These are phyloP conservation scores for Galaxias olidus DNA, from an alignment of 2,797 vertebrate species.

Conservation along the genomic window DNA sequence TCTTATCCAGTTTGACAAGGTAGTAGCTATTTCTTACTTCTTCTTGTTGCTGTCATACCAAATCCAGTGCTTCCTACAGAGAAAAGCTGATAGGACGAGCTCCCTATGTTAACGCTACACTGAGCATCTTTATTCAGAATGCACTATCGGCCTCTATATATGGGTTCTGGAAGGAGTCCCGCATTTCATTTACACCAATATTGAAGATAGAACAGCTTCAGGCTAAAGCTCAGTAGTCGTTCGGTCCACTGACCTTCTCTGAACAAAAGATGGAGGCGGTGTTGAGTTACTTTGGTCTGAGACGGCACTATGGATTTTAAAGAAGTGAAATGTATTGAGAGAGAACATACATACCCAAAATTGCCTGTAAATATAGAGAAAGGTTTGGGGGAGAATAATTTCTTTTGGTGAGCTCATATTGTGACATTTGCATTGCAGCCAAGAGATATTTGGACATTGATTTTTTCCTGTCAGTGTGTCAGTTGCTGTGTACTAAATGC, in stretches of 20 bases:
- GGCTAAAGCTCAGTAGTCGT: constrained; percentile 52
- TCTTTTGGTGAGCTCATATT: too few species aligned
- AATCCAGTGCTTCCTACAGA: too few species aligned
- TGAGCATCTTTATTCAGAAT: not conserved
- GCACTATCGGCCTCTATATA: not conserved
- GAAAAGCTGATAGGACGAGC: constrained; percentile 1
- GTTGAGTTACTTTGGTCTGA: not conserved
- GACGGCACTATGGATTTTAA: not conserved
- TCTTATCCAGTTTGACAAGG: too few species aligned
- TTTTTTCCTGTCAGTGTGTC: too few species aligned
- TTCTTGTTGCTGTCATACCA: too few species aligned
- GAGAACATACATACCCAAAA: not conserved
- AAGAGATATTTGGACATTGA: too few species aligned
- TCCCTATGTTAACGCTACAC: constrained; percentile 8
- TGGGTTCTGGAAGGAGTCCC: constrained; percentile 26
- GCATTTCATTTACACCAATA: constrained; percentile 64
- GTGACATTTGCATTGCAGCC: too few species aligned
- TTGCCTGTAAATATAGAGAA: not conserved
- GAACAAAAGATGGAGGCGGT: not conserved
- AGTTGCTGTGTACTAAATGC: too few species aligned
- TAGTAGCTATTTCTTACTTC: too few species aligned
- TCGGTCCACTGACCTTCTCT: constrained; percentile 46
- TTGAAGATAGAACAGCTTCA: constrained; percentile 55
- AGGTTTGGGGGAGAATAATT: too few species aligned
- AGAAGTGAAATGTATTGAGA: too few species aligned